Conservation (phyloP, 2,888 invertebrate genomes). For the Rotaria magnacalcarata region DNA sequence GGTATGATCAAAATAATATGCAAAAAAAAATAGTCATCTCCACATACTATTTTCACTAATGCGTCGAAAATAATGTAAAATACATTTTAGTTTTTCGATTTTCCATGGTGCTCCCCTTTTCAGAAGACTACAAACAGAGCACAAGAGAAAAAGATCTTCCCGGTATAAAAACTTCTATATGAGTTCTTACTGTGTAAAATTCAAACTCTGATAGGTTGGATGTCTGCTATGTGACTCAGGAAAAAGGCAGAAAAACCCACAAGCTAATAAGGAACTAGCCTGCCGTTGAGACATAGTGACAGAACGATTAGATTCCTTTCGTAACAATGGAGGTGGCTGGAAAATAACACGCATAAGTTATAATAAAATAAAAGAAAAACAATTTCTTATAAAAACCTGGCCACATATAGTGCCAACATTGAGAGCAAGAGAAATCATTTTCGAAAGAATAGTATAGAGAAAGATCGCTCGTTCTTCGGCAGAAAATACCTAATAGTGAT, state of each 20-base stretch:
- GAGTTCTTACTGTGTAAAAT: neutral
- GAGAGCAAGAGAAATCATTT: neutral
- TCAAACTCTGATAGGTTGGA: neutral
- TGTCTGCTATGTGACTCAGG: conserved; percentile 63
- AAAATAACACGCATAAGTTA: no score
- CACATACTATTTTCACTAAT: conserved; percentile 66
- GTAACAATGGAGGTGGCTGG: neutral
- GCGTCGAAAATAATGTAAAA: conserved; percentile 79
- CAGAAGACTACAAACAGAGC: neutral
- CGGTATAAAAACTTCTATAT: neutral
- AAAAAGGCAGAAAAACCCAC: conserved; percentile 91
- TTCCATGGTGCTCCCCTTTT: neutral
- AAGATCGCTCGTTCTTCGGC: neutral
- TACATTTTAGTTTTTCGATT: conserved; percentile 79
- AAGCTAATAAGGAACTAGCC: conserved; percentile 78
- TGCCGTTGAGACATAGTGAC: conserved; percentile 68
- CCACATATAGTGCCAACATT: neutral
- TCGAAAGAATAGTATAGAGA: neutral
- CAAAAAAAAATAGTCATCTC: no score
- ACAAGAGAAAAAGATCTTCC: no score
- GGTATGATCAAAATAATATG: no score
- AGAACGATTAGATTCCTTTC: conserved; percentile 53
- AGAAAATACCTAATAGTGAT: neutral
- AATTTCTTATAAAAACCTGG: neutral
- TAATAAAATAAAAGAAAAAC: neutral